Conservation (phyloP, 2,113 vertebrate species). For the Nycticorax nycticorax region DNA sequence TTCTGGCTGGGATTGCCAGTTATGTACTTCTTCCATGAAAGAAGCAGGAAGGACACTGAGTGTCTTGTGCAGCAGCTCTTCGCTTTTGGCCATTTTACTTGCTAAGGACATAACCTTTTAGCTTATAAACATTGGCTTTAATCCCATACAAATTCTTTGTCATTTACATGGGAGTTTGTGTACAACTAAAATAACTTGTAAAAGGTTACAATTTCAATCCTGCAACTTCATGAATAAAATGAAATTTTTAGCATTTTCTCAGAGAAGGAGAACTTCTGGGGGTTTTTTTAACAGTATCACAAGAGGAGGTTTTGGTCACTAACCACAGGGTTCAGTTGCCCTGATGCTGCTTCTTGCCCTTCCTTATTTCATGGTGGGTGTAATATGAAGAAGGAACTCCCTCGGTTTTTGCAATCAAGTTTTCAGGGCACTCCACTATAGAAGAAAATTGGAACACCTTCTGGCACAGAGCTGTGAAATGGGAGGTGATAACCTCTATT, state of each 20-base stretch:
- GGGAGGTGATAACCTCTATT: slow-evolving; percentile 48
- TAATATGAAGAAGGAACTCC: slow-evolving; percentile 40
- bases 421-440: slow-evolving; percentile 41
- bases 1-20: slow-evolving; percentile 54
- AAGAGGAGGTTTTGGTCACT: slow-evolving; percentile 17
- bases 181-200: slow-evolving; percentile 47
- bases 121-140: slow-evolving; percentile 28
- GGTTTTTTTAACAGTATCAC: not conserved
- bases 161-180: not conserved
- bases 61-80: slow-evolving; percentile 49
- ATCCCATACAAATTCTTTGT: slow-evolving; percentile 10
- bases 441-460: slow-evolving; percentile 44
- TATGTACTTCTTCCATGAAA: slow-evolving; percentile 34
- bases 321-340: not conserved
- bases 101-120: slow-evolving; percentile 16
- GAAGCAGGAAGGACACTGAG: slow-evolving; percentile 16
- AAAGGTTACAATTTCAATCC: slow-evolving; percentile 46
- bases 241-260: slow-evolving; percentile 31
- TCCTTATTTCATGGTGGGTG: not conserved
- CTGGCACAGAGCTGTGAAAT: slow-evolving; percentile 62
- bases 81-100: slow-evolving; percentile 15
- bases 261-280: slow-evolving; percentile 29
- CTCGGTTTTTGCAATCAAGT: slow-evolving; percentile 18
- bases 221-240: slow-evolving; percentile 42
- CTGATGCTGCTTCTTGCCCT: slow-evolving; percentile 29